These are phyloP conservation scores for Chironex yamaguchii DNA, from an alignment of 30 jellyfish, hydroid and myxozoan species.

Conservation along the genomic window DNA sequence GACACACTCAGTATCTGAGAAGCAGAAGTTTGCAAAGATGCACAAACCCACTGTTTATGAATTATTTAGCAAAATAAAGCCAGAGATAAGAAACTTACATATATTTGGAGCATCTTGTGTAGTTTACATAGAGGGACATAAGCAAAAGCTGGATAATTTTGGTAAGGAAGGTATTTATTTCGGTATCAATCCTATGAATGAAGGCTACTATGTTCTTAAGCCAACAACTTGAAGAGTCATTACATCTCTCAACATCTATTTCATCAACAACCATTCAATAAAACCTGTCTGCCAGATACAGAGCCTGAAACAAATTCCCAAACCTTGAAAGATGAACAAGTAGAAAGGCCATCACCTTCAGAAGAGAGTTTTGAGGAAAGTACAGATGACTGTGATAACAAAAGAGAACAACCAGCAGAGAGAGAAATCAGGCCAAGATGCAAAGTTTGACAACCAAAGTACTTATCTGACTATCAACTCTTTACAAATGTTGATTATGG, in stretches of 20 bases:
- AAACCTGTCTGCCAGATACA: not conserved
- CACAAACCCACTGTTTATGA: conserved; percentile 40
- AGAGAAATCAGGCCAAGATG: too few species aligned
- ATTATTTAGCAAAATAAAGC: conserved; percentile 1
- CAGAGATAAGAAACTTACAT: conserved; percentile 33
- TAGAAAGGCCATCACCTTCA: not conserved
- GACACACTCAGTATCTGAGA: conserved; percentile 39
- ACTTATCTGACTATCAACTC: too few species aligned
- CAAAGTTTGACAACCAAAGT: too few species aligned
- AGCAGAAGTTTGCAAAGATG: conserved; percentile 34
- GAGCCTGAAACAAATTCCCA: not conserved
- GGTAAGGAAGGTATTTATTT: conserved; percentile 48
- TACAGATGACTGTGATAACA: too few species aligned
- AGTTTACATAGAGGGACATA: conserved; percentile 12
- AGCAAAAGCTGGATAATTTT: conserved; percentile 4
- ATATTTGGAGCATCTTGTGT: conserved; percentile 36
- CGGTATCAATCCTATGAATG: too few species aligned
- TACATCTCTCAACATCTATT: too few species aligned
- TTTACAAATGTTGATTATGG: too few species aligned
- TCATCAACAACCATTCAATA: conserved; percentile 10
- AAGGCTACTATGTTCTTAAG: too few species aligned
- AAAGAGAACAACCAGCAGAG: too few species aligned
- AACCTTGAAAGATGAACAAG: not conserved
- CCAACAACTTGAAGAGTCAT: too few species aligned
- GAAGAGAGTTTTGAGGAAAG: not conserved